A percentile compares a stretch with the other conserved stretches of the same genome.
Conservation (phyloP, 64 coral and sea anemone species). For the Dendronephthya gigantea region DNA sequence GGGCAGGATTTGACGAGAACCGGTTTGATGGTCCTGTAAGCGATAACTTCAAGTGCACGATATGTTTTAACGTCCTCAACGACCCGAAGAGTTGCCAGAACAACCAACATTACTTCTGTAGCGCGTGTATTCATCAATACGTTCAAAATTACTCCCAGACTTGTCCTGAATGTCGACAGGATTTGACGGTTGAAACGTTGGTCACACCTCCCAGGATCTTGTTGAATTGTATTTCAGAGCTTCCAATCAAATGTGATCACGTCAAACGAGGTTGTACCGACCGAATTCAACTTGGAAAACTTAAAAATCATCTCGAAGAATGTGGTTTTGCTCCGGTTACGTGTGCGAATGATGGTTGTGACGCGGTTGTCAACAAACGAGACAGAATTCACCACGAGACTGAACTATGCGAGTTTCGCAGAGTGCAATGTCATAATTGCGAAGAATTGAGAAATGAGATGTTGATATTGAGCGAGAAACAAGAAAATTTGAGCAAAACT, state of each 20-base stretch:
- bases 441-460: background rate
- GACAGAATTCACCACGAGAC: background rate
- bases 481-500: no score
- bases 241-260: background rate
- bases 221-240: background rate
- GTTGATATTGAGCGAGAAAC: background rate
- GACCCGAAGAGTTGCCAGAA: background rate
- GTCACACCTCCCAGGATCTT: background rate
- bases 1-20: background rate
- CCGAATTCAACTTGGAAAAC: background rate
- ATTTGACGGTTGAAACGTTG: background rate
- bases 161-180: background rate
- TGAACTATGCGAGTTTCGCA: background rate
- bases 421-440: background rate
- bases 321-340: background rate
- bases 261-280: background rate
- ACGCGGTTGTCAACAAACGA: background rate
- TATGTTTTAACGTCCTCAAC: background rate
- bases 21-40: background rate
- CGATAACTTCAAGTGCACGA: background rate
- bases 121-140: background rate
- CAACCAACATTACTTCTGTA: background rate
- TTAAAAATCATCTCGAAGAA: background rate
- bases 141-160: background rate
- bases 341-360: background rate